Evolutionary conservation across 2,888 invertebrate species (phyloP).

Genomic region (Pammene fasciana): DNA sequence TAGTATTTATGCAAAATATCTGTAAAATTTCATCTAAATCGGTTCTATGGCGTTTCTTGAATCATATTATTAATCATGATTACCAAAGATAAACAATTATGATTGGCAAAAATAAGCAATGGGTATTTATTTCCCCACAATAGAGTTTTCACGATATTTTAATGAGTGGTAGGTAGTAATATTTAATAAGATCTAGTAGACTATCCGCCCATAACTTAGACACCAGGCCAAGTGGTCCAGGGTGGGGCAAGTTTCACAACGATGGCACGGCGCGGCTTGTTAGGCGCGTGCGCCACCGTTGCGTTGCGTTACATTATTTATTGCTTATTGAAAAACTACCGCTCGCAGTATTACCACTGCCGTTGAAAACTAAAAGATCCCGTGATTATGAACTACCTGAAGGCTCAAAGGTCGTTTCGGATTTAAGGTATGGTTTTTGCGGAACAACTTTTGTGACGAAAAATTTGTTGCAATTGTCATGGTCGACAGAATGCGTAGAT

Average conservation of each 20-base stretch:
- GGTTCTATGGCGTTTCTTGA: too few species aligned
- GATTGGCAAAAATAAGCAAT: too few species aligned
- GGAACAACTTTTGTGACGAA: conserved; percentile 47
- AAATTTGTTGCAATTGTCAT: conserved; percentile 43
- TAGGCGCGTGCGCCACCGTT: conserved; percentile 78
- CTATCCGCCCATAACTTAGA: conserved; percentile 49
- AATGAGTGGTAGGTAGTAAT: too few species aligned
- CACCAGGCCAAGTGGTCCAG: conserved; percentile 62
- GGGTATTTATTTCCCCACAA: too few species aligned
- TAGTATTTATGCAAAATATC: too few species aligned
- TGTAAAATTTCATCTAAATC: too few species aligned
- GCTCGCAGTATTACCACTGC: conserved; percentile 63
- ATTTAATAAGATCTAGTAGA: not conserved
- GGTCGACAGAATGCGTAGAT: conserved; percentile 38
- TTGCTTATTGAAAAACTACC: conserved; percentile 82
- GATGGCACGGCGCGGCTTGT: conserved; percentile 77
- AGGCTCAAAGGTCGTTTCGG: conserved; percentile 41
- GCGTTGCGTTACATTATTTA: conserved; percentile 78
- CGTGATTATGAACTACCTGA: conserved; percentile 53
- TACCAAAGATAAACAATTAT: too few species aligned
- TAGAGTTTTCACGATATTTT: too few species aligned
- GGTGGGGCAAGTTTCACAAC: conserved; percentile 81
- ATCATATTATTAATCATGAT: too few species aligned
- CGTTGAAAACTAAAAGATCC: conserved; percentile 42
- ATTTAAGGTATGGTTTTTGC: conserved; percentile 46